Evolutionary conservation across 2,797 vertebrate genomes (phyloP).

Genomic region (Cygnus olor): DNA sequence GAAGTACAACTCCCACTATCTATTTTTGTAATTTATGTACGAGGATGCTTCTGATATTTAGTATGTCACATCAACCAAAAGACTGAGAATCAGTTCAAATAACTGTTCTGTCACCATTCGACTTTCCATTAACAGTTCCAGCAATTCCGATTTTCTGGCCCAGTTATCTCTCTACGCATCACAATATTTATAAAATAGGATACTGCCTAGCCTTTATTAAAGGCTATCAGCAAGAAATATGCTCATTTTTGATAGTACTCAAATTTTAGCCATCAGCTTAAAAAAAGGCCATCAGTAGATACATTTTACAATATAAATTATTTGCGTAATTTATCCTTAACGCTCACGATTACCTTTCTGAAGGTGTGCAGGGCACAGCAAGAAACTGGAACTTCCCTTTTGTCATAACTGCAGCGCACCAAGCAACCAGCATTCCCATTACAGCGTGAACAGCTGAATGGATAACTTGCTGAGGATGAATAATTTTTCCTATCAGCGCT

Average conservation of each 20-base stretch:
- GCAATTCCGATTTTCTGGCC: not conserved
- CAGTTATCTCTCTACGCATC: not conserved
- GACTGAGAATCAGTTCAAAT: not conserved
- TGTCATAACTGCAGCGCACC: constrained; percentile 88
- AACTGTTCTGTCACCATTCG: not conserved
- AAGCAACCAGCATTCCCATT: constrained; percentile 89
- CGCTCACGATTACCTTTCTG: constrained; percentile 81
- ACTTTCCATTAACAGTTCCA: not conserved
- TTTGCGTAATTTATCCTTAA: not conserved
- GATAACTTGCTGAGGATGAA: constrained; percentile 90
- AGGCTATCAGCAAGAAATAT: not conserved
- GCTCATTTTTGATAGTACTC: not conserved
- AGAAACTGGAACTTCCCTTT: constrained; percentile 86
- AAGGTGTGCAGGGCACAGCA: constrained; percentile 76
- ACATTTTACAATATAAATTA: not conserved
- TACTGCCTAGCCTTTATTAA: not conserved
- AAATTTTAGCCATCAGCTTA: not conserved
- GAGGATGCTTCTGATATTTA: not conserved
- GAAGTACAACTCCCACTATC: not conserved
- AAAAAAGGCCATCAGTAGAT: not conserved
- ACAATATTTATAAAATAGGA: not conserved
- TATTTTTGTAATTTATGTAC: not conserved
- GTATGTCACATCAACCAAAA: not conserved
- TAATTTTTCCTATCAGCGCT: constrained; percentile 88
- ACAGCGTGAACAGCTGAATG: constrained; percentile 85